Evolutionary conservation across 2,113 vertebrate species (phyloP), one percentile per base, ranked within the genome.

Genomic region (Chroicocephalus ridibundus): DNA sequence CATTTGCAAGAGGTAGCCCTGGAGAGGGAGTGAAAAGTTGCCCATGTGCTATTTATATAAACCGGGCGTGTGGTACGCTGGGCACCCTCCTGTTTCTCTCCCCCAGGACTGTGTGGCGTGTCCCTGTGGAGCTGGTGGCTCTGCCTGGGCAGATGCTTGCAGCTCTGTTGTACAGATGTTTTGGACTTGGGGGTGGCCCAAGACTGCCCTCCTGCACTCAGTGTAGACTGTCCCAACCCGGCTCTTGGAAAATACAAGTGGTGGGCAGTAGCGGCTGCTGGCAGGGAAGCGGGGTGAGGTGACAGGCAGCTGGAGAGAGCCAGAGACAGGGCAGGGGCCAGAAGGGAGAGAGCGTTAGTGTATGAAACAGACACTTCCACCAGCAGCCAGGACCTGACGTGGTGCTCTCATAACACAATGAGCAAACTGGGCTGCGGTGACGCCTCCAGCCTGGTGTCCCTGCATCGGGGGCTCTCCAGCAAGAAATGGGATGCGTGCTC

Each of bases 361-460:
- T 47, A 7, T n/a, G 57, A 44, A 79, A 27, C 7, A 34, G 0
- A 21, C 22, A 2, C 16, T 54, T 27, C 60, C 27, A 47, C 36
- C 24, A 57, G 31, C 17, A 76, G 22, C 51, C 0, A 0, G 14
- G 44, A 40, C 46, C 26, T 1, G 10, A 16, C 2, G 1, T 0
- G 0, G 18, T 6, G 27, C 21, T 58, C 29, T 81, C 1, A 1
- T 29, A 32, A 5, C 13, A 15, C 2, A 0, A 14, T 2, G 5
- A 8, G 10, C 19, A 72, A 51, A 27, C 6, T 4, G 32, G 65
- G 36, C 31, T 44, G 40, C 68, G 16, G 49, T 4, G 51, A 21
- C 2, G 5, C 16, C 62, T 32, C 52, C 42, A 46, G 6, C 16
- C 34, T 11, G 27, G 16, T 8, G 40, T 29, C 32, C 66, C 44